Base-by-base conservation (phyloP, 2,888 invertebrate species). In the Therioaphis trifolii region DNA sequence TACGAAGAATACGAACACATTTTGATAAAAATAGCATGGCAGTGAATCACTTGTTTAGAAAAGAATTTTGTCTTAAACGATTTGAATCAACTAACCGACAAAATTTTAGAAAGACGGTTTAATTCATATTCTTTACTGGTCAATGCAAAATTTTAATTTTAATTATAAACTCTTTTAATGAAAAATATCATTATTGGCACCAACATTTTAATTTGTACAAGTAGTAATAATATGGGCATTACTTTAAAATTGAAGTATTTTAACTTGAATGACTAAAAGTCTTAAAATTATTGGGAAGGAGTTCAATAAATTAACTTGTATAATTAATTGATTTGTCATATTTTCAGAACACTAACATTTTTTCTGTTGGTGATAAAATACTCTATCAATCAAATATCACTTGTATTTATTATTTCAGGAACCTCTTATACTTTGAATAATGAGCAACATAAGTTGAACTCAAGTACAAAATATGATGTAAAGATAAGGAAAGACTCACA, bases 1-100 rank as follows among this genome's bases (percentile, higher is more conserved):
- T n/a, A 76, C 11, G 66, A 78, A 55, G n/a, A 79, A 69, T 79
- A 69, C 40, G 78, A 79, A 79, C 78, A 79, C 78, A 69, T 69
- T 69, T 69, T 15, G 40, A 69, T 69, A 12, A 79, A 52, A 52
- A 40, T 55, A 69, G n/a, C 40, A 69, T 78, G 78, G 78, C 78
- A 78, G 78, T 78, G 68, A 52, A 52, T 55, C 24, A 24, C 52
- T 68, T 68, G n/a, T 52, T 52, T 52, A 18, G 18, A 68, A 79
- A 43, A 40, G 7, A 69, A 55, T 69, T 69, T 49, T 9, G 76
- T 76, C 77, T 9, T 68, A n/a, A n/a, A n/a, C n/a, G n/a, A n/a
- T 15, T 55, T n/a, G 3, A 43, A 43, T 58, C 21, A 58, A 2
- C 21, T 21, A 58, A 21, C 40, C 21, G 18, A 49, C 66, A 21